phyloP scores from a whole-genome alignment of 2,888 invertebrate genomes.

The Ormyrus thymus region DNA sequence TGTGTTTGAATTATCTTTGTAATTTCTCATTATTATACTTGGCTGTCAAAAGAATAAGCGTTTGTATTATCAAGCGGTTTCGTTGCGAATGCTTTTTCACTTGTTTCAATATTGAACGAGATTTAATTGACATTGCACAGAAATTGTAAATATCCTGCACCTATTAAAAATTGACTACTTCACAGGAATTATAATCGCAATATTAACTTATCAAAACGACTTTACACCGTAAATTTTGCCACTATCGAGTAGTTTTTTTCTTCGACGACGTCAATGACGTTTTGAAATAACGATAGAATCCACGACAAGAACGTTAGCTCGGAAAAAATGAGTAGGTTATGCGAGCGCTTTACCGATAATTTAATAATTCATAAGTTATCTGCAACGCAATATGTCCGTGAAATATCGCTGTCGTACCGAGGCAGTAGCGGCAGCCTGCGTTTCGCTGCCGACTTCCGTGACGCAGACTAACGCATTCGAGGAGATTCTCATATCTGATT shows the following conservation, averaged over 20 bases:
- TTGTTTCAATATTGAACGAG: no score
- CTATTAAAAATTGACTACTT: no score
- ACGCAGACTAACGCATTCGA: neutral
- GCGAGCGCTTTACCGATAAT: slow-evolving; percentile 30
- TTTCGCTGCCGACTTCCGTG: slow-evolving; percentile 31
- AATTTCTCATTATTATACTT: neutral
- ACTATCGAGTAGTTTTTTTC: no score
- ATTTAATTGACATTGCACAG: no score
- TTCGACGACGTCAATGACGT: no score
- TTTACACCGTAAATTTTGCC: no score
- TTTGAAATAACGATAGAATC: no score
- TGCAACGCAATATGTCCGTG: slow-evolving; percentile 19
- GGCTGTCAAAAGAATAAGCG: neutral
- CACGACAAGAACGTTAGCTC: neutral
- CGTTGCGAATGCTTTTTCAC: no score
- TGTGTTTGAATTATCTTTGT: neutral
- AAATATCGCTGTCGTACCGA: slow-evolving; percentile 30
- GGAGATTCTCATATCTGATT: slow-evolving; percentile 63
- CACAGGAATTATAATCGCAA: no score
- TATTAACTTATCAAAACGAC: no score
- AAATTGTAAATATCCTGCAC: no score
- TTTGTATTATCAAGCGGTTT: neutral
- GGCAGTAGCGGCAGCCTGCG: neutral
- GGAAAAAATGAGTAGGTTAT: slow-evolving; percentile 8
- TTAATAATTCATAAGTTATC: slow-evolving; percentile 53